phyloP scores from a whole-genome alignment of 2,888 invertebrate genomes.

The Koerneria pararmatus region DNA sequence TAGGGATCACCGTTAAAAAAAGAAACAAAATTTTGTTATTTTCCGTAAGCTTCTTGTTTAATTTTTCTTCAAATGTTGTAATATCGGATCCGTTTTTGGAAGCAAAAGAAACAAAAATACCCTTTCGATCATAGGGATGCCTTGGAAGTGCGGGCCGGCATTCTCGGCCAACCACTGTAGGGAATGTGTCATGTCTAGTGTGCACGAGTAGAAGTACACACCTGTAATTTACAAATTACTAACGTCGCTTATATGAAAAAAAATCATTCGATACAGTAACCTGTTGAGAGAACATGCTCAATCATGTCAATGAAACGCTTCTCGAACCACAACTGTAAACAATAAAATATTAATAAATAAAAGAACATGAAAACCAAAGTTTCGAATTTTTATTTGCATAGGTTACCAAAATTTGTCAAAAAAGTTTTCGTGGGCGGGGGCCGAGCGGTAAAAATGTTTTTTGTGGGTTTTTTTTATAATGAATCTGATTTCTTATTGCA shows the following conservation, averaged over 20 bases:
- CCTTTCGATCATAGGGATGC: slow-evolving; percentile 40
- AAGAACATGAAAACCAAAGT: too few relatives aligned
- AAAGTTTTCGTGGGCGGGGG: too few relatives aligned
- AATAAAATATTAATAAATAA: not conserved
- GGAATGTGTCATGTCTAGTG: slow-evolving; percentile 59
- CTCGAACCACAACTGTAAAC: slow-evolving; percentile 69
- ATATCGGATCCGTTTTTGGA: slow-evolving; percentile 21
- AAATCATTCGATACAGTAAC: too few relatives aligned
- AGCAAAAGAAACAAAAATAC: slow-evolving; percentile 26
- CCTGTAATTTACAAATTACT: too few relatives aligned
- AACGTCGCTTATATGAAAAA: too few relatives aligned
- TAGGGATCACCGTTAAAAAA: too few relatives aligned
- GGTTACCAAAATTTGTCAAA: too few relatives aligned
- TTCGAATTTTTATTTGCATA: too few relatives aligned
- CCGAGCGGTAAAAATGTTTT: too few relatives aligned
- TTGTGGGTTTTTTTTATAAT: too few relatives aligned
- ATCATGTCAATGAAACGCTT: slow-evolving; percentile 80
- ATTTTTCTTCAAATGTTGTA: not conserved
- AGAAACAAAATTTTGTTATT: too few relatives aligned
- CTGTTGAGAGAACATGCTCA: slow-evolving; percentile 74
- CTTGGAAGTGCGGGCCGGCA: slow-evolving; percentile 45
- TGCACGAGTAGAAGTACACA: slow-evolving; percentile 86
- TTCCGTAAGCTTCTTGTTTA: not conserved
- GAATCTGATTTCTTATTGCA: too few relatives aligned
- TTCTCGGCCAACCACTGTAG: slow-evolving; percentile 60